phyloP scores from a whole-genome alignment of 2,888 invertebrate species.

The Chymomyza amoena region DNA sequence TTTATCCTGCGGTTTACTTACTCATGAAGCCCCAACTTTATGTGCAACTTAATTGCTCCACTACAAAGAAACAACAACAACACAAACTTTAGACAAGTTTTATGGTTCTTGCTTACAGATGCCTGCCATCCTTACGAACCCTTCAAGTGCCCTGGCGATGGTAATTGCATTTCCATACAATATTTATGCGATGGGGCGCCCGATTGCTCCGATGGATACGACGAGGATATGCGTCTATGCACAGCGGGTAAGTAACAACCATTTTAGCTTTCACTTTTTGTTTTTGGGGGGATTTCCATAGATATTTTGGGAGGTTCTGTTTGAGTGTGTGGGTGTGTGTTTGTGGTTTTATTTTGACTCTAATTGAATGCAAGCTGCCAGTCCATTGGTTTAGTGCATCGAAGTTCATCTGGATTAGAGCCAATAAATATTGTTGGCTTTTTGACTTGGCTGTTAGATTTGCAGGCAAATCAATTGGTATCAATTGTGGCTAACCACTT shows the following conservation, averaged over 20 bases:
- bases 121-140: slow-evolving; percentile 97
- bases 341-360: slow-evolving; percentile 5
- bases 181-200: slow-evolving; percentile 96
- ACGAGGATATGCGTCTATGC: slow-evolving; percentile 95
- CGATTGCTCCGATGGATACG: slow-evolving; percentile 96
- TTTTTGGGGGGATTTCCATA: background rate
- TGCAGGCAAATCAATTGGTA: slow-evolving; percentile 3
- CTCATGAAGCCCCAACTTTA: background rate
- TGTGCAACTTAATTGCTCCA: background rate
- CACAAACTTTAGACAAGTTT: slow-evolving; percentile 6
- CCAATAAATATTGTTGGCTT: slow-evolving; percentile 7
- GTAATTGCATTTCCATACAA: slow-evolving; percentile 96
- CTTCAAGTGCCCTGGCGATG: slow-evolving; percentile 96
- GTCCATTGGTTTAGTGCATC: background rate
- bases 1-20: background rate
- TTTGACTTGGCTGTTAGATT: slow-evolving; percentile 27
- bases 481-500: background rate
- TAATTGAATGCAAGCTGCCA: slow-evolving; percentile 27
- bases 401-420: slow-evolving; percentile 18
- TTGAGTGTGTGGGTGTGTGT: background rate
- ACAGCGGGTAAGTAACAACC: slow-evolving; percentile 87
- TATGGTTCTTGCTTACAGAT: slow-evolving; percentile 78
- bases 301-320: background rate
- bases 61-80: background rate
- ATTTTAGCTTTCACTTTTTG: background rate